Percentiles rank a stretch among this genome's conserved stretches.
Conservation (phyloP, 2,888 invertebrate species). For the Bursaphelenchus okinawaensis region DNA sequence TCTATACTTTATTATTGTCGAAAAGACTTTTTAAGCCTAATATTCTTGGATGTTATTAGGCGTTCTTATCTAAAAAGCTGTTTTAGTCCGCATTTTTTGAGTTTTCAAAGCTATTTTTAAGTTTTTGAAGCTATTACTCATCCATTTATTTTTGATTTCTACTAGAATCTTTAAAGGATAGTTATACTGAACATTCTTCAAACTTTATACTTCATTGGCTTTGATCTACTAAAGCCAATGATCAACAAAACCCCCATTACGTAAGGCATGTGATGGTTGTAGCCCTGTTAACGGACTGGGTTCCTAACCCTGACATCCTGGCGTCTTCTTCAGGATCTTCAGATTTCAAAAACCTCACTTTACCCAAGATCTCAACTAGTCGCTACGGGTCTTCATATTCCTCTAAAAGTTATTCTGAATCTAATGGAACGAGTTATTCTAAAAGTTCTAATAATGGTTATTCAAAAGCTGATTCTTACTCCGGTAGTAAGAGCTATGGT, state of each 20-base stretch:
- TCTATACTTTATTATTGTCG: too few relatives aligned
- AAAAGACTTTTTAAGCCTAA: too few relatives aligned
- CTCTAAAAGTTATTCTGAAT: background rate
- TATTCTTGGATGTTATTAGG: too few relatives aligned
- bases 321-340: background rate
- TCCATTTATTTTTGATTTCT: too few relatives aligned
- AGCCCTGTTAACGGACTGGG: background rate
- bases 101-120: too few relatives aligned
- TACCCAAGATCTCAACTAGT: background rate
- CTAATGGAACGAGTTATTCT: background rate
- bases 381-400: background rate
- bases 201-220: too few relatives aligned
- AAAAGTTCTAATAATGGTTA: background rate
- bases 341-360: background rate
- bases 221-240: background rate
- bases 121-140: too few relatives aligned
- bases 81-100: too few relatives aligned
- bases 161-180: too few relatives aligned
- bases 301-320: background rate
- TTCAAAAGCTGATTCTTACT: background rate
- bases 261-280: background rate
- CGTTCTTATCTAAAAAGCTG: too few relatives aligned
- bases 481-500: too few relatives aligned
- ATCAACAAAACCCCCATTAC: background rate
- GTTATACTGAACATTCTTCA: too few relatives aligned